Evolutionary conservation across 2,113 vertebrate species (phyloP), one percentile per base, ranked within the genome.

Genomic region (Diglossa brunneiventris): DNA sequence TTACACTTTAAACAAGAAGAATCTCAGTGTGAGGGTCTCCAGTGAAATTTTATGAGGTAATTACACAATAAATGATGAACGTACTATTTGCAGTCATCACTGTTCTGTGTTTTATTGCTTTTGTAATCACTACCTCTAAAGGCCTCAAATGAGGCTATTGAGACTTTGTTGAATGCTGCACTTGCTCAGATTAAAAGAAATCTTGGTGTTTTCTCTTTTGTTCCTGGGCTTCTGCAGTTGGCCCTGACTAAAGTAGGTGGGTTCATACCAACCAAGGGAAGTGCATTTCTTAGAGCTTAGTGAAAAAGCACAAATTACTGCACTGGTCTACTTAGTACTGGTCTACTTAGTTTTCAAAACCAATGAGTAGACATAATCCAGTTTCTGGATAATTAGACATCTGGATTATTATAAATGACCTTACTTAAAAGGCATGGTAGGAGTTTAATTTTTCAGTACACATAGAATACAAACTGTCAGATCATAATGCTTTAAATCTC

Each of bases 1-100:
- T 91, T 94, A 87, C 76, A 73, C 27, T 94, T 75, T 73, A 81
- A 93, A 89, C 67, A 82, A 82, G 82, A 95, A 78, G 92, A 80
- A 89, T 73, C 52, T 89, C 55, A 95, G 87, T 95, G 68, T 0
- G 5, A 72, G 41, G 28, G 19, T 92, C 55, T 64, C 62, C 49
- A 30, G 28, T 37, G 27, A 89, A 89, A 94, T 92, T 90, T 81
- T 88, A 81, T 53, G 70, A 83, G 89, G 52, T 83, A 95, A 96
- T 86, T 73, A 64, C 24, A 44, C 49, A 79, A 64, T 52, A 84
- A 93, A 84, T 19, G 23, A 83, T 52, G 66, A 93, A 84, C 39
- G 1, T 62, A 79, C 37, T 44, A 11, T 78, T 83, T 70, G 72
- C 2, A 4, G 82, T 53, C 44, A 44, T 52, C 52, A 15, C 52